Base-by-base conservation (phyloP, 2,113 vertebrate genomes). In the Cochlearius cochlearius region DNA sequence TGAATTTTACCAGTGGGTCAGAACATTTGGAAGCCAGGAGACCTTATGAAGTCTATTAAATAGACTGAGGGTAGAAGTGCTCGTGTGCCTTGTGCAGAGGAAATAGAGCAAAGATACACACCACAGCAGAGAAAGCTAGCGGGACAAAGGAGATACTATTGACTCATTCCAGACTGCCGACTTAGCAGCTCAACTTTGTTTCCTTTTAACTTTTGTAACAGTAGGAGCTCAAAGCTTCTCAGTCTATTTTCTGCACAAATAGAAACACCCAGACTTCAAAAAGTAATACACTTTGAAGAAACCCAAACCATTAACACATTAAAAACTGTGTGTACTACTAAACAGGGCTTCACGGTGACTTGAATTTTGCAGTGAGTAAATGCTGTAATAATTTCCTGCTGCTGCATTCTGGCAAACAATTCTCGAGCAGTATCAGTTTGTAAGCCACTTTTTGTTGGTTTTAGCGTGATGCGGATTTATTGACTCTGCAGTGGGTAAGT, bases 131-230 rank as follows among this genome's bases (percentile, higher is more conserved):
- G 66, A 86, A 84, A 94, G 87, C 91, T 41, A 81, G 94, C 88
- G 79, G 90, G 97, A 97, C 97, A 98, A 97, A 97, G 96, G 95
- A 97, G 96, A 98, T 95, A 96, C 96, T 97, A 97, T 97, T 96
- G 97, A 95, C 95, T 98, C 94, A 95, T 75, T 96, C 94, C 93
- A 97, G 91, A 86, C 96, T 97, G 97, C 97, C 96, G 94, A 97
- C 92, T 96, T 96, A 95, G 96, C 95, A 96, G 93, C 95, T 93
- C 94, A 87, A 96, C 92, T 95, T 93, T 90, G 90, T 86, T 97
- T 96, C 94, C 95, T 97, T 97, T 98, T 96, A 96, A 97, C 96
- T 97, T 95, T 87, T 94, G 95, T 96, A 97, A 95, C 96, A 96
- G 90, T 95, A 92, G 96, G 94, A 97, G 95, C 96, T 97, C 92